Evolutionary conservation across 2,797 vertebrate genomes (phyloP).

Genomic region (Myotis pilosus): DNA sequence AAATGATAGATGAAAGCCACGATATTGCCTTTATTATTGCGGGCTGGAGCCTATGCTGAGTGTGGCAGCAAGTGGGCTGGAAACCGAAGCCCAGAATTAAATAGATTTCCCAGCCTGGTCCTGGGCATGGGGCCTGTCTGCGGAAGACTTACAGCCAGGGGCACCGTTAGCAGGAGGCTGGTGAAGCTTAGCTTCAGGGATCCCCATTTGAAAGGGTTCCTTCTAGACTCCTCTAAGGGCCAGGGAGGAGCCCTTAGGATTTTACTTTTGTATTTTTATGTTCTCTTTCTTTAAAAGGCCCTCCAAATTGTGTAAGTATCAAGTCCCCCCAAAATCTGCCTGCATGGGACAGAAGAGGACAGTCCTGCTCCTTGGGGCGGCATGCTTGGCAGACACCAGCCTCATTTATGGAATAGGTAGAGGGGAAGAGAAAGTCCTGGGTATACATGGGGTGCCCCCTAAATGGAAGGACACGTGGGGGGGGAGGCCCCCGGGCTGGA

Average conservation of each 20-base stretch:
- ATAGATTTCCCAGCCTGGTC: neutral
- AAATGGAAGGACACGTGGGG: neutral
- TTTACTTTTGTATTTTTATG: neutral
- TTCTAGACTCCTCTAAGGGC: neutral
- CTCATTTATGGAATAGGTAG: neutral
- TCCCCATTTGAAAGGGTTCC: neutral
- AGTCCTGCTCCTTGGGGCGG: neutral
- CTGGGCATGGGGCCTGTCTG: neutral
- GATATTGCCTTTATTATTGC: neutral
- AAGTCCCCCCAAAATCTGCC: neutral
- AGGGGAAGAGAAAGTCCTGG: neutral
- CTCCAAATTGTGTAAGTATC: neutral
- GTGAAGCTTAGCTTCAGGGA: neutral
- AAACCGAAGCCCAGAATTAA: slow-evolving; percentile 16
- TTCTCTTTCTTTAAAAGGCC: slow-evolving; percentile 9
- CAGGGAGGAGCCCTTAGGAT: neutral
- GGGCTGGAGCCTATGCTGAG: neutral
- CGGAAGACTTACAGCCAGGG: neutral
- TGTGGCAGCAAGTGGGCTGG: neutral
- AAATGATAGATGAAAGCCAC: neutral
- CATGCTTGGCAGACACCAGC: neutral
- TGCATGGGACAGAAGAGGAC: neutral
- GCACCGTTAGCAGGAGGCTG: neutral
- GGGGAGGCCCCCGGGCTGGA: neutral
- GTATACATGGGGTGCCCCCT: rapidly evolving